Percentiles rank a stretch among this genome's conserved stretches.
These are phyloP conservation scores for Nyctalus aviator DNA, from an alignment of 2,797 vertebrate species.

Conservation along the genomic window DNA sequence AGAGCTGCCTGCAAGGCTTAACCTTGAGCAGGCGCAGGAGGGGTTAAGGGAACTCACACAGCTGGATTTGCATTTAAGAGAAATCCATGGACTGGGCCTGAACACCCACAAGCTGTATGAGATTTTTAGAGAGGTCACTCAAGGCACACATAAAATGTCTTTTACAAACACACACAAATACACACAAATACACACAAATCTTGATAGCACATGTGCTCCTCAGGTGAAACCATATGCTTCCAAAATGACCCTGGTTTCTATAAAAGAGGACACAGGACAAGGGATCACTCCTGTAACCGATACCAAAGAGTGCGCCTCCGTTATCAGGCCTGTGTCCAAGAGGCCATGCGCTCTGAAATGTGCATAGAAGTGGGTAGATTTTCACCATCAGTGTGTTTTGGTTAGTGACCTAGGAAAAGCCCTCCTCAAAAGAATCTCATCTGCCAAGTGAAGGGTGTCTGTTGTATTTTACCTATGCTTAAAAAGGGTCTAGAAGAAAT, in stretches of 20 bases:
- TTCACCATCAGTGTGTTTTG: background rate
- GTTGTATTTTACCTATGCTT: slow-evolving; percentile 13
- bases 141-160: slow-evolving; percentile 70
- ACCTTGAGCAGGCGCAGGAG: slow-evolving; percentile 68
- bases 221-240: slow-evolving; percentile 65
- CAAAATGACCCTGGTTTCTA: slow-evolving; percentile 39
- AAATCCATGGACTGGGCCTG: slow-evolving; percentile 62
- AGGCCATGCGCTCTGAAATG: background rate
- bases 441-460: background rate
- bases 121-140: slow-evolving; percentile 80
- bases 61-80: slow-evolving; percentile 84
- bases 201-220: slow-evolving; percentile 40
- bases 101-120: slow-evolving; percentile 72
- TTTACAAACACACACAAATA: slow-evolving; percentile 9
- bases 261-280: background rate
- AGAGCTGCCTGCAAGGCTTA: slow-evolving; percentile 45
- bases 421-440: background rate
- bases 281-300: background rate
- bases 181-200: background rate
- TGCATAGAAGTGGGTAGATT: background rate
- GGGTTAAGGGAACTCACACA: slow-evolving; percentile 84
- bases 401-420: slow-evolving; percentile 24
- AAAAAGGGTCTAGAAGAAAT: background rate
- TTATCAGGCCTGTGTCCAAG: background rate
- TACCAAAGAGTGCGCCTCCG: background rate